Conservation (phyloP, 2,113 vertebrate genomes). For the Raja brachyura region DNA sequence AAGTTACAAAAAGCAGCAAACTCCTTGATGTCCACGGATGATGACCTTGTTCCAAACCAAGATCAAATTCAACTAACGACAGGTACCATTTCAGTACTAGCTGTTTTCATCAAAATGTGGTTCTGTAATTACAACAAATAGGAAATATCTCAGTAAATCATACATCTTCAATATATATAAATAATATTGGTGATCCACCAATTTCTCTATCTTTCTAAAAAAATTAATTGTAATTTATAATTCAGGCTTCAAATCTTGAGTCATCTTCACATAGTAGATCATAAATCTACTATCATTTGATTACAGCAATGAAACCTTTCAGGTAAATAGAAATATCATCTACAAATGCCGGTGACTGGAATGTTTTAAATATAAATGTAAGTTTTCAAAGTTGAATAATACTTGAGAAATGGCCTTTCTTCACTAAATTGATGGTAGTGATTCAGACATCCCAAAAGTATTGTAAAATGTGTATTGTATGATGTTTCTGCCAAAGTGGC, state of each 20-base stretch:
- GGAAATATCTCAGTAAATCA: neutral
- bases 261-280: neutral
- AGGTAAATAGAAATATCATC: neutral
- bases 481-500: neutral
- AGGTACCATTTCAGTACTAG: constrained; percentile 57
- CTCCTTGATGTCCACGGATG: constrained; percentile 70
- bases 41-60: constrained; percentile 68
- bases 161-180: neutral
- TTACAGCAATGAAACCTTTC: no score
- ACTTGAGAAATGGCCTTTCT: neutral
- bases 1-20: constrained; percentile 77
- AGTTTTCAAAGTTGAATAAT: neutral
- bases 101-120: neutral
- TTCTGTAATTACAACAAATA: neutral
- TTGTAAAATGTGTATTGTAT: constrained; percentile 2
- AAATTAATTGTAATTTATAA: neutral
- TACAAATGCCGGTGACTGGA: no score
- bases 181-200: neutral
- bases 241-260: neutral
- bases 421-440: neutral
- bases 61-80: constrained; percentile 65
- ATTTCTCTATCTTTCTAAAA: neutral
- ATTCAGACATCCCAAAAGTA: constrained; percentile 9
- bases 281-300: neutral
- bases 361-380: neutral